Base-by-base conservation (phyloP, 2,888 invertebrate species). In the Apeira syringaria region DNA sequence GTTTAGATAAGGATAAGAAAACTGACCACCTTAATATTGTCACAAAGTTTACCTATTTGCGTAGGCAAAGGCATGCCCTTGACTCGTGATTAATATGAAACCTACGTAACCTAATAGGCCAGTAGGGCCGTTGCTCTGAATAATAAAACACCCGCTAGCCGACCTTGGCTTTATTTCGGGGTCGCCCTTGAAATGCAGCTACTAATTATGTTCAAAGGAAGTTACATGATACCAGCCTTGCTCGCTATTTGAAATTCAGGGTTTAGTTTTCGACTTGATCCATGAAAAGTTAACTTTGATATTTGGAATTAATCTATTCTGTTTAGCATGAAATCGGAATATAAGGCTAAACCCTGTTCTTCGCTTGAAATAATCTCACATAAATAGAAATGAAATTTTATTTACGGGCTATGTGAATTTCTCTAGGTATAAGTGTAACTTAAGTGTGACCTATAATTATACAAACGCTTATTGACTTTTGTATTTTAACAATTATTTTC, bases 61-160 rank as follows among this genome's bases (percentile, higher is more conserved):
- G 54, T 53, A 50, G 47, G 50, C 46, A 50, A 56, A 50, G 47
- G 50, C 47, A 50, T 56, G 56, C 51, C 55, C 47, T 54, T 56
- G 54, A 52, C 51, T 50, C 38, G 46, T 50, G 34, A 47, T 53
- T 55, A 53, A 47, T 55, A 50, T 48, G 44, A 49, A 51, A 53
- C 53, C 51, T 56, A 53, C 46, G 53, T 51, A 51, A 50, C 42
- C 47, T 53, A 44, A 45, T 42, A 42, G 47, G 35, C 33, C 35
- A 44, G 35, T 47, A 45, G 47, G 42, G 47, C 47, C 43, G 41
- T 37, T 31, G 34, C 34, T 32, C 46, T 50, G 53, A 51, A 56
- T 56, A 53, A 56, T 56, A 46, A 45, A 56, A 30, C 47, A 47
- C 42, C 37, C 37, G 48, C 32, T 36, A 24, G 11, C 26, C 28